These are phyloP conservation scores for Marmota monax DNA, from an alignment of 2,113 vertebrate species.

Conservation along the genomic window DNA sequence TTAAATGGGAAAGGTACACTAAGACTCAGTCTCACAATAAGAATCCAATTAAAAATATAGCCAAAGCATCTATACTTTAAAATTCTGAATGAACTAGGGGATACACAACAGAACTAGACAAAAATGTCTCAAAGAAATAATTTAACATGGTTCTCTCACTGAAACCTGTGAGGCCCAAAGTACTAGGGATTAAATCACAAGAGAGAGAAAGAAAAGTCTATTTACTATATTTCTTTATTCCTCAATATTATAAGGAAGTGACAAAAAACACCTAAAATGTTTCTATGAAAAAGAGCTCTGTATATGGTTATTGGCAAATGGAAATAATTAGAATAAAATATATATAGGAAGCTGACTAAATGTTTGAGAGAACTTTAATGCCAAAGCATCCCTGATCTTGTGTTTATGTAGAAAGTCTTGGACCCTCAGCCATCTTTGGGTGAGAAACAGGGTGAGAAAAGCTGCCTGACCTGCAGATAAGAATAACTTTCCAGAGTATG, in stretches of 20 bases:
- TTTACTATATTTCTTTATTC: neutral
- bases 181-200: neutral
- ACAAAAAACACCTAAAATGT: constrained; percentile 2
- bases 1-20: constrained; percentile 21
- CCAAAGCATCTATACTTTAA: neutral
- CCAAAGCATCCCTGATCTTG: neutral
- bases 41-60: neutral
- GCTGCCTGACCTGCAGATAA: neutral
- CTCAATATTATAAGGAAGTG: constrained; percentile 17
- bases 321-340: neutral
- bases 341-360: neutral
- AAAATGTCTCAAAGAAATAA: neutral
- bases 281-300: neutral
- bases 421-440: neutral
- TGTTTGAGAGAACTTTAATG: neutral
- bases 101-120: neutral
- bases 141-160: neutral
- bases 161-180: neutral
- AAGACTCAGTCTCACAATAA: constrained; percentile 44
- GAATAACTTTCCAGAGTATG: neutral
- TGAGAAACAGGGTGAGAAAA: neutral
- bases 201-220: neutral
- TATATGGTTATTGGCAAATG: neutral
- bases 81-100: neutral
- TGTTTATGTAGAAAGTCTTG: neutral